Conservation (phyloP, 2,113 vertebrate genomes). For the Scytalopus superciliaris region DNA sequence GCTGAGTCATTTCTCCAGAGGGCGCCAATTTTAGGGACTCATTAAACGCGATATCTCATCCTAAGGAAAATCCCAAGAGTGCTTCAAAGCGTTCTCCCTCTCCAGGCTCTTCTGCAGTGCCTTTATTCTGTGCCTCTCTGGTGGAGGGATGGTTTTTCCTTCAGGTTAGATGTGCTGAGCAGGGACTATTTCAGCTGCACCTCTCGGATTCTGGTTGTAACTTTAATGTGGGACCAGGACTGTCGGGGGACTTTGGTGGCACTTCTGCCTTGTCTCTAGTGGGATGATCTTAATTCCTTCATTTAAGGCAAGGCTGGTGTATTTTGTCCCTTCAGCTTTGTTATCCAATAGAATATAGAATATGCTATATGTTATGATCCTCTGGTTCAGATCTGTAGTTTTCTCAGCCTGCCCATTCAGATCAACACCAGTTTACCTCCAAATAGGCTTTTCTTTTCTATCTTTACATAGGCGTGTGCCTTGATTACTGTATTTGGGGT, state of each 20-base stretch:
- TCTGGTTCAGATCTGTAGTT: neutral
- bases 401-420: neutral
- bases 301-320: neutral
- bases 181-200: neutral
- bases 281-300: neutral
- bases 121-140: neutral
- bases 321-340: neutral
- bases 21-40: neutral
- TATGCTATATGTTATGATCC: no score
- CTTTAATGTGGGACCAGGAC: neutral
- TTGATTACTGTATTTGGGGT: neutral
- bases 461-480: accelerated
- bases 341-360: neutral
- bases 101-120: neutral
- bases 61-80: neutral
- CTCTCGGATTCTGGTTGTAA: neutral
- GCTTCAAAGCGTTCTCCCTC: neutral
- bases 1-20: conserved; percentile 1
- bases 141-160: neutral
- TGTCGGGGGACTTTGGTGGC: neutral
- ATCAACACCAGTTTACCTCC: neutral
- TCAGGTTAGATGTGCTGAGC: neutral
- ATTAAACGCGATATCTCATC: neutral
- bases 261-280: neutral
- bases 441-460: neutral